Base-by-base conservation (phyloP, 2,113 vertebrate species). In the Mohoua ochrocephala region DNA sequence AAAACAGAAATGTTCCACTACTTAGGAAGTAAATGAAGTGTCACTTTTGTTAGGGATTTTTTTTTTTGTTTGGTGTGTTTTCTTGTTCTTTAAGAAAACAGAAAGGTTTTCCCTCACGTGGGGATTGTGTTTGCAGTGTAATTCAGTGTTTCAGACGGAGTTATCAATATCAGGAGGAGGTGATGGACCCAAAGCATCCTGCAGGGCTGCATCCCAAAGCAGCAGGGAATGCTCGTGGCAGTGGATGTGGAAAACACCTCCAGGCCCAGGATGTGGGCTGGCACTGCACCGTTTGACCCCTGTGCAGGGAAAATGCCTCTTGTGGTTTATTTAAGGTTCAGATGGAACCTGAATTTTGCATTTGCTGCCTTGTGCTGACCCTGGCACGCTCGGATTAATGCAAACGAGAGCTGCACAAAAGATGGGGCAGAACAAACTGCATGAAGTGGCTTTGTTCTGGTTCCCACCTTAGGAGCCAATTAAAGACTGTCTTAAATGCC, bases 51-150 rank as follows among this genome's bases (percentile, higher is more conserved):
- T 20, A 3, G 26, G 65, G 16, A 4, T 19, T 41, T 78, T 63
- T 37, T 19, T 13, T 4, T 31, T 7, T 15, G 11, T 2, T n/a
- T 57, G 9, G 18, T 26, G 56, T 39, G 3, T 45, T 78, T 45
- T 2, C 7, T 57, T 64, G 37, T 21, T 49, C 59, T 74, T 42
- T 33, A 20, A 10, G n/a, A 9, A n/a, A 65, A 60, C 56, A 41
- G 21, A 16, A 3, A 8, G 5, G 7, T 31, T 84, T 57, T 16
- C 30, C 31, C 6, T 75, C 9, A 7, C 1, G 0, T 19, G 21
- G 7, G 64, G 21, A 1, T 27, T 68, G 50, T 61, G 7, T 64
- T 69, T 87, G 44, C 22, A 24, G 23, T 18, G 39, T 21, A 68
- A 79, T 57, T 59, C 44, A 19, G 10, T 22, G 24, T 60, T 83